Percentiles rank a stretch among this genome's conserved stretches.
Conservation (phyloP, 2,888 invertebrate species). For the Cheilosia variabilis region DNA sequence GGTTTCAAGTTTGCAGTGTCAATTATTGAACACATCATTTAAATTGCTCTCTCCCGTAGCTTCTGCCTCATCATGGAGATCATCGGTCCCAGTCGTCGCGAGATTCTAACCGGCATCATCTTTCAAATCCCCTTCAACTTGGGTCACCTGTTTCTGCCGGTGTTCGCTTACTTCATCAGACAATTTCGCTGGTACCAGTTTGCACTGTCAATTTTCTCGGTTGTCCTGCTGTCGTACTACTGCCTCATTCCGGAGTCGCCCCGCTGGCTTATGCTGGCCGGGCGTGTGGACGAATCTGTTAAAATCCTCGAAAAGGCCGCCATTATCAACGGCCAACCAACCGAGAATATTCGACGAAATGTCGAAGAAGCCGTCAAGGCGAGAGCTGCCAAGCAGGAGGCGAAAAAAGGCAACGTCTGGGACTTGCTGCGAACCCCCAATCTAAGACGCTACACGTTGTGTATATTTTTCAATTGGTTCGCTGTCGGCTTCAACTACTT, state of each 20-base stretch:
- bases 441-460: slow-evolving; percentile 86
- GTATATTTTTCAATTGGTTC: slow-evolving; percentile 84
- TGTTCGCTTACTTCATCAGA: slow-evolving; percentile 81
- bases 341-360: slow-evolving; percentile 82
- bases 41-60: slow-evolving; percentile 79
- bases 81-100: slow-evolving; percentile 82
- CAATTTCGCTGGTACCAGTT: slow-evolving; percentile 87
- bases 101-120: slow-evolving; percentile 82
- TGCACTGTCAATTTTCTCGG: slow-evolving; percentile 86
- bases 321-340: slow-evolving; percentile 84
- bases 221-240: slow-evolving; percentile 86
- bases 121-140: slow-evolving; percentile 88
- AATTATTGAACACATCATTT: not conserved
- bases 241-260: slow-evolving; percentile 90
- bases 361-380: slow-evolving; percentile 84
- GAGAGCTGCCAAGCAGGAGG: slow-evolving; percentile 8
- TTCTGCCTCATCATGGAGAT: slow-evolving; percentile 88
- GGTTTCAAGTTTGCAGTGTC: not conserved
- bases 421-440: slow-evolving; percentile 88
- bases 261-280: slow-evolving; percentile 88
- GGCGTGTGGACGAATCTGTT: slow-evolving; percentile 86
- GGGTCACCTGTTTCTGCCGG: slow-evolving; percentile 86
- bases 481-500: slow-evolving; percentile 90
- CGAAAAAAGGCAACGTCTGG: slow-evolving; percentile 84
- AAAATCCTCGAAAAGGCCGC: slow-evolving; percentile 86